Percentiles rank a stretch among this genome's conserved stretches.
Conservation (phyloP, 2,113 vertebrate species). For the Oxyura jamaicensis region DNA sequence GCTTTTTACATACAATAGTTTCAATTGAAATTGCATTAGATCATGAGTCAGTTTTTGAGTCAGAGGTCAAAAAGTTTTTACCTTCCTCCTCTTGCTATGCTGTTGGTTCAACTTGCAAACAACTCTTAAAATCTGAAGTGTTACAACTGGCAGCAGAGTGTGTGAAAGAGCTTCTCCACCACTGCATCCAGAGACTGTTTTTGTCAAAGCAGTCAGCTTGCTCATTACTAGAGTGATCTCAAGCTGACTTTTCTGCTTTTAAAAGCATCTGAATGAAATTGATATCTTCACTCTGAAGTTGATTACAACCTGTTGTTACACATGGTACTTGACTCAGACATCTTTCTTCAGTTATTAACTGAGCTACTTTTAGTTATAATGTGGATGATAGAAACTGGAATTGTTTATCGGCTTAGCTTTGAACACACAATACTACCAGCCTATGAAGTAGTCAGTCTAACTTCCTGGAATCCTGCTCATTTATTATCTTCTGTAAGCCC, state of each 20-base stretch:
- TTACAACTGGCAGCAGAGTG: not conserved
- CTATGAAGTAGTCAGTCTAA: not conserved
- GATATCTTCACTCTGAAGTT: not conserved
- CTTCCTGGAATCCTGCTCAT: not conserved
- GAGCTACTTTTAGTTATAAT: not conserved
- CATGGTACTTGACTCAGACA: not conserved
- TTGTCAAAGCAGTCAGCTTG: not conserved
- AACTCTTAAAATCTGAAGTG: not conserved
- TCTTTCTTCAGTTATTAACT: not conserved
- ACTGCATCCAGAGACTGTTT: not conserved
- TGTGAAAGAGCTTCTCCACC: not conserved
- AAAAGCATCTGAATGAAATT: not conserved
- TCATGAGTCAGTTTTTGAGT: not conserved
- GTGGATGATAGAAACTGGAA: not conserved
- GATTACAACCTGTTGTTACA: not conserved
- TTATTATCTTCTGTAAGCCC: not conserved
- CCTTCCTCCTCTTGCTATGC: not conserved
- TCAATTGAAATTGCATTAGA: not conserved
- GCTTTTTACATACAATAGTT: not conserved
- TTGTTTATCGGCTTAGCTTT: conserved; percentile 2
- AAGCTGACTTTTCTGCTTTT: not conserved
- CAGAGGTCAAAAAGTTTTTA: not conserved
- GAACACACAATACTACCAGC: not conserved
- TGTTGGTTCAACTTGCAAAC: not conserved
- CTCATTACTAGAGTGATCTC: rapidly evolving